Base-by-base conservation (phyloP, 1,140 invertebrate genomes). In the Lethrus apterus region DNA sequence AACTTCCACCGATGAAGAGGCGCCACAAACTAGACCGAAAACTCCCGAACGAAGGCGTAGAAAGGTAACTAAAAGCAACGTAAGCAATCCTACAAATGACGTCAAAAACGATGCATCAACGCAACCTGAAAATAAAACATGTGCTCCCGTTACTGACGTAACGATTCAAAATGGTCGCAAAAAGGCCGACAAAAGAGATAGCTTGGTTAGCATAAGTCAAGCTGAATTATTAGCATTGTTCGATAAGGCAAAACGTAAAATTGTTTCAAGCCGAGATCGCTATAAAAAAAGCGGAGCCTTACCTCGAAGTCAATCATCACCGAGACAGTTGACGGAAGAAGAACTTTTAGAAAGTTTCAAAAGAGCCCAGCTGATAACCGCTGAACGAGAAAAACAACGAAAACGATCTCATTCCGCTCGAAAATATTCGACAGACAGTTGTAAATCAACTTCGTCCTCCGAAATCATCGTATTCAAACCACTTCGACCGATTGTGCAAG, bases 331-430 rank as follows among this genome's bases (percentile, higher is more conserved):
- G 1, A 66, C 63, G 26, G 67, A 73, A 46, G 68, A 65, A 55
- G 73, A 75, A 63, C 66, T 75, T 38, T 59, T 74, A 43, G 70
- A 70, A 44, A 71, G 71, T 11, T 66, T 73, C 43, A 60, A 60
- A 42, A 59, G 60, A 50, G 68, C 65, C 19, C 65, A 68, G 43
- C 51, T 51, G 32, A 53, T 43, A 13, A 69, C 70, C 0, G 68
- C 69, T 7, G n/a, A 42, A 13, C 9, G 40, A 8, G 40, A 42
- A 29, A 7, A 17, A 1, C 21, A 29, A 42, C 24, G 40, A 26
- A 42, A 42, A 29, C 21, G 11, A 2, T 10, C 21, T 9, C 20
- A 3, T 23, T 20, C 35, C 17, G 7, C 23, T 17, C 34, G 55
- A 31, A 61, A 56, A 44, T 52, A 35, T 33, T 57, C 55, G 4